A percentile compares a stretch with the other conserved stretches of the same genome.
Conservation (phyloP, 1,140 invertebrate species). For the Brachionus plicatilis region DNA sequence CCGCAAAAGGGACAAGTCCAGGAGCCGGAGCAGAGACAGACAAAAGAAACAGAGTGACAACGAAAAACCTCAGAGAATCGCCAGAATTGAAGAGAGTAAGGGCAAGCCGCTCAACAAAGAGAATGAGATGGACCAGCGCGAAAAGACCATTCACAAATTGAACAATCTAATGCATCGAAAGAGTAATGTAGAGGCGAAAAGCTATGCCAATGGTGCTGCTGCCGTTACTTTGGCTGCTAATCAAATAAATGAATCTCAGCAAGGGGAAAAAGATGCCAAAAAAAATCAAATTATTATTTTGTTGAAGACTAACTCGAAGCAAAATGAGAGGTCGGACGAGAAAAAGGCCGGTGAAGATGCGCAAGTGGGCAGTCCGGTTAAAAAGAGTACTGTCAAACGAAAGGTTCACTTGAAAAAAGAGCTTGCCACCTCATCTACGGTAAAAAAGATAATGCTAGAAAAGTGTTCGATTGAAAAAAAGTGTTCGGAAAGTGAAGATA, state of each 20-base stretch:
- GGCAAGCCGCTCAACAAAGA: conserved; percentile 3
- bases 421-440: not conserved
- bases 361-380: not conserved
- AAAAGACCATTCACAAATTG: not conserved
- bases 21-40: not conserved
- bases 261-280: not conserved
- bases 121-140: not conserved
- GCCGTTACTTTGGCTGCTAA: not conserved
- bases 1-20: not conserved
- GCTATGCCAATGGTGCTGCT: not conserved
- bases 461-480: not conserved
- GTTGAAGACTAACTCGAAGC: not conserved
- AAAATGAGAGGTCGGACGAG: not conserved
- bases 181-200: not conserved
- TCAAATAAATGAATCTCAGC: conserved; percentile 1
- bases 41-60: not conserved
- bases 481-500: not conserved
- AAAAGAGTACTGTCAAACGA: not conserved
- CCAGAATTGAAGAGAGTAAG: not conserved
- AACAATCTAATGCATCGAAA: not conserved
- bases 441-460: not conserved
- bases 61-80: not conserved
- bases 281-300: conserved; percentile 25
- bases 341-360: not conserved
- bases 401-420: conserved; percentile 29